Evolutionary conservation across 1,140 invertebrate genomes (phyloP).

Genomic region (Drosophila teissieri): DNA sequence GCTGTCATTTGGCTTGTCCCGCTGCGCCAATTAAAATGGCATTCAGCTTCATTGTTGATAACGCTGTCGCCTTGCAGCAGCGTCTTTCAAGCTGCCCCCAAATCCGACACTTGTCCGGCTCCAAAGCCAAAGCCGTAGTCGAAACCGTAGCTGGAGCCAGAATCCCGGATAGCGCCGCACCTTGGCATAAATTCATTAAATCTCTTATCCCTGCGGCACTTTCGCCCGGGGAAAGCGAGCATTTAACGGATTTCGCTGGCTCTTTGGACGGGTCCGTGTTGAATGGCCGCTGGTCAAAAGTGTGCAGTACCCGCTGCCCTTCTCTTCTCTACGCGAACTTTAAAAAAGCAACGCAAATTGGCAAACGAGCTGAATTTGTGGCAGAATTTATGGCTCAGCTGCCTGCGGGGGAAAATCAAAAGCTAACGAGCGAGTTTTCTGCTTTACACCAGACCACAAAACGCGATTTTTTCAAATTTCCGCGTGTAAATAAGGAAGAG

Average conservation of each 20-base stretch:
- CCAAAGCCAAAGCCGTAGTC: neutral
- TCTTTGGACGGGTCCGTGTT: constrained; percentile 11
- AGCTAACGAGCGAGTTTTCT: constrained; percentile 33
- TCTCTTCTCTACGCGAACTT: neutral
- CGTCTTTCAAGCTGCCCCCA: constrained; percentile 15
- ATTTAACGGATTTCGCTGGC: constrained; percentile 49
- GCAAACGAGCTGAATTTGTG: constrained; percentile 27
- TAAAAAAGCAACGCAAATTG: constrained; percentile 49
- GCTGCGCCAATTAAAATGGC: constrained; percentile 76
- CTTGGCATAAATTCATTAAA: constrained; percentile 70
- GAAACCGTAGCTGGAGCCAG: neutral
- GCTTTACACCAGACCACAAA: constrained; percentile 3
- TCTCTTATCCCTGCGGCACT: constrained; percentile 37
- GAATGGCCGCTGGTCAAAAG: constrained; percentile 36
- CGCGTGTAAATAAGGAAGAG: neutral
- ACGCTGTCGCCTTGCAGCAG: constrained; percentile 21
- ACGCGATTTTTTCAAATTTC: constrained; percentile 20
- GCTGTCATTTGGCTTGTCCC: constrained; percentile 48
- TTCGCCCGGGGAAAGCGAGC: constrained; percentile 36
- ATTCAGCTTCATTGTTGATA: constrained; percentile 61
- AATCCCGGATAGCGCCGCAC: constrained; percentile 34
- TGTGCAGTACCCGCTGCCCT: neutral
- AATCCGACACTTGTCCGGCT: constrained; percentile 55
- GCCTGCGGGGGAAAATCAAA: constrained; percentile 28
- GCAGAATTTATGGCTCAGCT: constrained; percentile 10